phyloP scores from a whole-genome alignment of 2,113 vertebrate species.

The Electrona antarctica region DNA sequence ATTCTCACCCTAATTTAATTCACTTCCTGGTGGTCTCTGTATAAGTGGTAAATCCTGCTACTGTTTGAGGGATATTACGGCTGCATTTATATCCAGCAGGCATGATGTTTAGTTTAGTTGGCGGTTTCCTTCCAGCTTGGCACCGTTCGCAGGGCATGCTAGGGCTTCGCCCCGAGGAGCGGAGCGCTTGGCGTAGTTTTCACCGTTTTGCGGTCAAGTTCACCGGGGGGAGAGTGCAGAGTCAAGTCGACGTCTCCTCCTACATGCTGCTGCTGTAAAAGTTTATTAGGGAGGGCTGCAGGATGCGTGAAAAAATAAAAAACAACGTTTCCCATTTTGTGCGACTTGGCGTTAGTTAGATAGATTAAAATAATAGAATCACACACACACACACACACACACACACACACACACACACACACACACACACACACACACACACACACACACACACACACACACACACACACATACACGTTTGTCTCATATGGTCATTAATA shows the following conservation, averaged over 20 bases:
- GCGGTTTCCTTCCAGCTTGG: slow-evolving; percentile 30
- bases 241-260: slow-evolving; percentile 8
- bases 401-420: too few species aligned
- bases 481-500: too few species aligned
- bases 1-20: not conserved
- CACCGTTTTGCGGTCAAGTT: slow-evolving; percentile 35
- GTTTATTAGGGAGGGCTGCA: slow-evolving; percentile 45
- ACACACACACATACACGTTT: too few species aligned
- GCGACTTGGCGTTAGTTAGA: too few species aligned
- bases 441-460: too few species aligned
- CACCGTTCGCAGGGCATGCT: slow-evolving; percentile 12
- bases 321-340: too few species aligned
- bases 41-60: slow-evolving; percentile 30
- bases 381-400: too few species aligned
- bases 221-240: slow-evolving; percentile 10
- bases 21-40: slow-evolving; percentile 32
- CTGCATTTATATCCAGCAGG: slow-evolving; percentile 10
- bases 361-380: too few species aligned
- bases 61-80: slow-evolving; percentile 38
- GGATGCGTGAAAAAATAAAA: too few species aligned
- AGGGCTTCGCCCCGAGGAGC: slow-evolving; percentile 41
- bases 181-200: slow-evolving; percentile 27
- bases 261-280: slow-evolving; percentile 1
- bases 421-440: too few species aligned
- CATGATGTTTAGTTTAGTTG: slow-evolving; percentile 1